A percentile compares a stretch with the other conserved stretches of the same genome.
Conservation (phyloP, 2,888 invertebrate species). For the Rugalucina vietnamica region DNA sequence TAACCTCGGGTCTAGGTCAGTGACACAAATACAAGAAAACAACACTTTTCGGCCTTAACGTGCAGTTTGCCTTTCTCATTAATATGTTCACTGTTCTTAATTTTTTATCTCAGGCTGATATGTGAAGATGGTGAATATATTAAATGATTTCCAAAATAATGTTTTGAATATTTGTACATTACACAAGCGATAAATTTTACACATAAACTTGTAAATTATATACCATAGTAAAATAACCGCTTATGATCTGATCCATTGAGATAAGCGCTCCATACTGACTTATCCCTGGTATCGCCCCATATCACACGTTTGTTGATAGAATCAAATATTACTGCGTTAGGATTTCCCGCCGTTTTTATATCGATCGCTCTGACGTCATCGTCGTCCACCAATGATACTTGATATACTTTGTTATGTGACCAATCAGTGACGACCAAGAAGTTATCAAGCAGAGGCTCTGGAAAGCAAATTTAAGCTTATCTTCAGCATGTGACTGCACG, state of each 20-base stretch:
- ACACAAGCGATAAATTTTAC: no score
- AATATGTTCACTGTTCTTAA: no score
- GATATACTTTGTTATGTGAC: slow-evolving; percentile 53
- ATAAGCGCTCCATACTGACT: background rate
- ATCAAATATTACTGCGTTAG: slow-evolving; percentile 3
- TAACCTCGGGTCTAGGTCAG: no score
- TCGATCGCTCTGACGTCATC: slow-evolving; percentile 32
- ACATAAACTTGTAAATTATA: no score
- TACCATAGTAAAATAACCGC: no score
- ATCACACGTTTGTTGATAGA: slow-evolving; percentile 10
- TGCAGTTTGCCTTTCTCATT: no score
- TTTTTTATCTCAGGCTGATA: no score
- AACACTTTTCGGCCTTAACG: no score
- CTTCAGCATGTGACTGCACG: background rate
- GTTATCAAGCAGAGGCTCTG: slow-evolving; percentile 37
- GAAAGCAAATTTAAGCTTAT: background rate
- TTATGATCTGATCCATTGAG: background rate
- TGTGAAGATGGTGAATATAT: no score
- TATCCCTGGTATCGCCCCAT: slow-evolving; percentile 24
- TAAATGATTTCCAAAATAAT: no score
- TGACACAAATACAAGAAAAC: no score
- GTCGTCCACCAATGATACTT: slow-evolving; percentile 33
- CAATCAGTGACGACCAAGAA: slow-evolving; percentile 47
- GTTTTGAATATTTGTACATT: no score
- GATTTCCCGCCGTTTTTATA: slow-evolving; percentile 17